phyloP scores from a whole-genome alignment of 92 coral and sea anemone species.

The Phymanthus crucifer region DNA sequence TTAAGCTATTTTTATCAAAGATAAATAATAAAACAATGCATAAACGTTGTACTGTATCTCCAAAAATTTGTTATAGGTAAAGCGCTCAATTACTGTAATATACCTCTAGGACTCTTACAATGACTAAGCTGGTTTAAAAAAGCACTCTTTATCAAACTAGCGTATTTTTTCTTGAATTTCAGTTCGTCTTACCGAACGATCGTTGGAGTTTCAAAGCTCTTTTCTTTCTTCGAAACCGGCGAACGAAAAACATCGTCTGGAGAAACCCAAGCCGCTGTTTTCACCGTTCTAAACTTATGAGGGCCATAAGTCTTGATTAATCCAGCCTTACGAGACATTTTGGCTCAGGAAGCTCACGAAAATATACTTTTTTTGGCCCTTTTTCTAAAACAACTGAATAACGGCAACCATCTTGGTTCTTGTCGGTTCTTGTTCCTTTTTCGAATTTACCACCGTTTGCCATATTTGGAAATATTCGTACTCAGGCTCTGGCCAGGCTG shows the following conservation, averaged over 20 bases:
- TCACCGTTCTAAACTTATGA: too few species aligned
- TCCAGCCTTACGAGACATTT: slow-evolving; percentile 61
- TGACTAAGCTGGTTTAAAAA: too few species aligned
- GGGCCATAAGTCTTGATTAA: slow-evolving; percentile 83
- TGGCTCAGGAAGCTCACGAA: not conserved
- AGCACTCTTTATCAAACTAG: too few species aligned
- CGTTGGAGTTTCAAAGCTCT: slow-evolving; percentile 9
- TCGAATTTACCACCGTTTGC: slow-evolving; percentile 22
- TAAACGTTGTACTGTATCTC: not conserved
- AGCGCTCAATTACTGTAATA: too few species aligned
- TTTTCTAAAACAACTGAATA: too few species aligned
- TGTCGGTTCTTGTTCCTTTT: slow-evolving; percentile 10
- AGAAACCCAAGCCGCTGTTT: not conserved
- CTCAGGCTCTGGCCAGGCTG: too few species aligned
- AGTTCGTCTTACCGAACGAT: not conserved
- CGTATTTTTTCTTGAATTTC: too few species aligned
- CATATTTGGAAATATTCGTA: slow-evolving; percentile 19
- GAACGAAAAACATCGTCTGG: slow-evolving; percentile 7
- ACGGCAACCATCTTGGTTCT: not conserved
- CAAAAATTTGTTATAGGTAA: not conserved
- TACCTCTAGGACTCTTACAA: too few species aligned
- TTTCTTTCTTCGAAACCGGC: slow-evolving; percentile 9
- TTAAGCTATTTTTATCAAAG: too few species aligned
- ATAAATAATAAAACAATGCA: too few species aligned
- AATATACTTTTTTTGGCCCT: not conserved